Evolutionary conservation across 2,113 vertebrate genomes (phyloP).

Genomic region (Cyanoramphus novaezelandiae): DNA sequence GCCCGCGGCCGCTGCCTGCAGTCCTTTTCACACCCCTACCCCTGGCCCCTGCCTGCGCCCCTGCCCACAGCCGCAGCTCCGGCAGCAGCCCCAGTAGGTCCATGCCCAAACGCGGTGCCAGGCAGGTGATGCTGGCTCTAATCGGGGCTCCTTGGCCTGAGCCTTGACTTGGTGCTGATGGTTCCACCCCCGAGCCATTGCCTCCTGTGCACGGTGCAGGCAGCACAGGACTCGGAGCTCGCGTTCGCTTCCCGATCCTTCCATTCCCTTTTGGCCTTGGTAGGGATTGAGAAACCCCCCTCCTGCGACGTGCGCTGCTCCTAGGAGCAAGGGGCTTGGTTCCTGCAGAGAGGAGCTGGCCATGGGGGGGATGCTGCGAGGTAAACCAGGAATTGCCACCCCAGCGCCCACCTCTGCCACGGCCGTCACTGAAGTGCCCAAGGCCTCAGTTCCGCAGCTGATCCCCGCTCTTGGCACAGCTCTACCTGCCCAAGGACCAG

Average conservation of each 20-base stretch:
- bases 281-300: background rate
- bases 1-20: too few species aligned
- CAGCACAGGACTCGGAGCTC: background rate
- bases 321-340: background rate
- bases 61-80: background rate
- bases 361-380: background rate
- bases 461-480: background rate
- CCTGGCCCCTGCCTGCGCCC: background rate
- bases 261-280: fast-evolving
- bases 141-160: background rate
- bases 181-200: fast-evolving
- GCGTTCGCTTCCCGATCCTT: background rate
- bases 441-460: background rate
- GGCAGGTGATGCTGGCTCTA: background rate
- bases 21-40: too few species aligned
- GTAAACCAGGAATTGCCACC: background rate
- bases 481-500: background rate
- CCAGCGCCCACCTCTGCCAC: fast-evolving
- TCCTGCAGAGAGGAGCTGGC: background rate
- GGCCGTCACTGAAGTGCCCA: background rate
- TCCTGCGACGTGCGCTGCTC: fast-evolving
- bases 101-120: background rate
- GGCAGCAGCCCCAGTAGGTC: background rate
- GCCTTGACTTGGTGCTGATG: background rate
- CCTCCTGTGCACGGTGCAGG: fast-evolving